Evolutionary conservation across 2,888 invertebrate species (phyloP).

Genomic region (Lasius platythorax): DNA sequence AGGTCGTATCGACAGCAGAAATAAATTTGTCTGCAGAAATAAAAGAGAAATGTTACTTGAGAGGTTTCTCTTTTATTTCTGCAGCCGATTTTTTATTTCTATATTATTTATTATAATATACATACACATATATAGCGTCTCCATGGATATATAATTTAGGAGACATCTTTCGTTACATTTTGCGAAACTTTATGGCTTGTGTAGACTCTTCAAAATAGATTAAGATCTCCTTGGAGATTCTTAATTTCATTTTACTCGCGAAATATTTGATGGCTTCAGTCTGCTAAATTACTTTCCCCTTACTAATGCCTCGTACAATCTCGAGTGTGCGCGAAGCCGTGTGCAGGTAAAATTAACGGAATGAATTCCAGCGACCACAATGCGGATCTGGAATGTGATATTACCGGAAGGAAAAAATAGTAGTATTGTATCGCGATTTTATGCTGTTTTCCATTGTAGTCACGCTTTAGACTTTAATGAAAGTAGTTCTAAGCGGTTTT

Average conservation of each 20-base stretch:
- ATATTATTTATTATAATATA: conserved; percentile 1
- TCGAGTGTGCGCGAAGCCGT: not conserved
- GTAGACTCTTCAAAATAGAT: not conserved
- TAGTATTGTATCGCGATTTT: conserved; percentile 57
- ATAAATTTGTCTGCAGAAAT: not conserved
- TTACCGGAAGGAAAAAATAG: conserved; percentile 55
- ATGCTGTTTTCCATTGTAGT: conserved; percentile 50
- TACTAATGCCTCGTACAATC: not conserved
- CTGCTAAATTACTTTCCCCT: conserved; percentile 2
- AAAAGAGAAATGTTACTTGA: not conserved
- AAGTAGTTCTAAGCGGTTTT: conserved; percentile 54
- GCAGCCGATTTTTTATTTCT: not conserved
- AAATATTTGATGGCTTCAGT: conserved; percentile 22
- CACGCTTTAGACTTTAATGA: conserved; percentile 59
- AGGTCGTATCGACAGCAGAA: conserved; percentile 22
- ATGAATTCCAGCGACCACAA: not conserved
- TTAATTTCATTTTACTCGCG: not conserved
- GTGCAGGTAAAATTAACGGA: not conserved
- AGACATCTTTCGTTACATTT: not conserved
- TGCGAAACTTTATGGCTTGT: not conserved
- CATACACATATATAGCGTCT: not conserved
- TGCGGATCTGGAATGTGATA: not conserved
- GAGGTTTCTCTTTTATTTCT: not conserved
- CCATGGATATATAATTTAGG: not conserved
- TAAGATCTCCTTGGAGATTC: not conserved